These are phyloP conservation scores for Lethenteron reissneri DNA, from an alignment of 2,113 vertebrate genomes.

Conservation along the genomic window DNA sequence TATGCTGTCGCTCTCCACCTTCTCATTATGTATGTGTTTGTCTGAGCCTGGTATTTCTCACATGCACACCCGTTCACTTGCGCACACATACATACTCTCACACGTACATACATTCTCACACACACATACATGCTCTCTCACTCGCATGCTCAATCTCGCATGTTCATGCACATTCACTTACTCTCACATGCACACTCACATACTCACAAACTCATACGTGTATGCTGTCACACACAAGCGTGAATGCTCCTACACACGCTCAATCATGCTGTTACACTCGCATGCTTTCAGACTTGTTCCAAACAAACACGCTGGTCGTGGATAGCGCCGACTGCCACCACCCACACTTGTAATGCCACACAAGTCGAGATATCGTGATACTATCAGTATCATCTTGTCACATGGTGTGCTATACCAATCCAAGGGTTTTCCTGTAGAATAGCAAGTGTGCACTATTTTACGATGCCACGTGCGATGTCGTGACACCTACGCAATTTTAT, in stretches of 20 bases:
- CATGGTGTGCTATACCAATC: too few relatives aligned
- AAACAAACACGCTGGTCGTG: too few relatives aligned
- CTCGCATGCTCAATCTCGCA: neutral
- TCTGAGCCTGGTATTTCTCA: neutral
- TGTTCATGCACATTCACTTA: neutral
- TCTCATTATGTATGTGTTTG: too few relatives aligned
- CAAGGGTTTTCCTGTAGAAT: too few relatives aligned
- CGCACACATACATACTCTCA: neutral
- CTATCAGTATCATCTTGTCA: too few relatives aligned
- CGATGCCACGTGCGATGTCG: too few relatives aligned
- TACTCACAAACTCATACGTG: neutral
- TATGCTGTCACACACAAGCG: neutral
- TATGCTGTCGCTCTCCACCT: too few relatives aligned
- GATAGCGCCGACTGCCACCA: too few relatives aligned
- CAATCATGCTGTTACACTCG: neutral
- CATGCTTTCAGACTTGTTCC: neutral
- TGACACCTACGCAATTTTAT: too few relatives aligned
- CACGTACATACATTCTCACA: neutral
- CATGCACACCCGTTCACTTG: neutral
- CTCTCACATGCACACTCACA: constrained; percentile 1
- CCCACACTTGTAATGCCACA: too few relatives aligned
- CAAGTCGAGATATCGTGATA: too few relatives aligned
- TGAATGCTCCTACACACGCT: neutral
- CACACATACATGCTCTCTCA: neutral
- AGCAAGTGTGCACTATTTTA: too few relatives aligned